Evolutionary conservation across 1,140 invertebrate species (phyloP).

Genomic region (Lerema accius): DNA sequence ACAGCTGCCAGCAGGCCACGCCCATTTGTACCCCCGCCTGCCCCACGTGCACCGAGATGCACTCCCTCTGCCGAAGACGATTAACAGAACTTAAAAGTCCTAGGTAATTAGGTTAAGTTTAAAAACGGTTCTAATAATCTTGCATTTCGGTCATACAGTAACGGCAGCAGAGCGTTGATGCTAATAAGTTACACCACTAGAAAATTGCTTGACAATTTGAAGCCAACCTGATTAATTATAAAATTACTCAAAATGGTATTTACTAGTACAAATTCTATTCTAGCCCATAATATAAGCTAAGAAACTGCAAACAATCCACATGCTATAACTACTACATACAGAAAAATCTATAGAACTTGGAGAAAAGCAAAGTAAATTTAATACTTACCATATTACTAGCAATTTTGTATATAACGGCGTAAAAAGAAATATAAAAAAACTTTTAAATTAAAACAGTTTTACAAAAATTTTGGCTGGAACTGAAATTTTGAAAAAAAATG

Average conservation of each 20-base stretch:
- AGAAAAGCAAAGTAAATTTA: slow-evolving; percentile 1
- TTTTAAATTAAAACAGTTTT: slow-evolving; percentile 57
- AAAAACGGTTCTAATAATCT: background rate
- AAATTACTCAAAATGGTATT: too few species aligned
- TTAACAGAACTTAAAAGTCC: background rate
- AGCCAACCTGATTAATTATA: too few species aligned
- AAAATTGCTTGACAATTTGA: too few species aligned
- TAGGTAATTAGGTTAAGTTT: too few species aligned
- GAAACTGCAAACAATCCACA: too few species aligned
- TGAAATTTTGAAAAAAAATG: slow-evolving; percentile 74
- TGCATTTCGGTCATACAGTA: too few species aligned
- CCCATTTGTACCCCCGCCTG: slow-evolving; percentile 95
- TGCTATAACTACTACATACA: too few species aligned
- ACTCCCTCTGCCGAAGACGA: slow-evolving; percentile 83
- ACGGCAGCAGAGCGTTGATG: too few species aligned
- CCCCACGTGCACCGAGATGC: slow-evolving; percentile 91
- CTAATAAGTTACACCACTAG: too few species aligned
- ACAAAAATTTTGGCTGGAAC: slow-evolving; percentile 72
- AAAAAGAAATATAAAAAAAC: slow-evolving; percentile 65
- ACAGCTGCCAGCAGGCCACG: slow-evolving; percentile 91
- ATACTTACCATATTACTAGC: slow-evolving; percentile 73
- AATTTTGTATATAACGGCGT: slow-evolving; percentile 57
- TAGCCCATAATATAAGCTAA: too few species aligned
- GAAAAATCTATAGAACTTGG: too few species aligned
- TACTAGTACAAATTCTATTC: too few species aligned